phyloP scores from a whole-genome alignment of 2,113 vertebrate genomes.

The Nibea coibor region DNA sequence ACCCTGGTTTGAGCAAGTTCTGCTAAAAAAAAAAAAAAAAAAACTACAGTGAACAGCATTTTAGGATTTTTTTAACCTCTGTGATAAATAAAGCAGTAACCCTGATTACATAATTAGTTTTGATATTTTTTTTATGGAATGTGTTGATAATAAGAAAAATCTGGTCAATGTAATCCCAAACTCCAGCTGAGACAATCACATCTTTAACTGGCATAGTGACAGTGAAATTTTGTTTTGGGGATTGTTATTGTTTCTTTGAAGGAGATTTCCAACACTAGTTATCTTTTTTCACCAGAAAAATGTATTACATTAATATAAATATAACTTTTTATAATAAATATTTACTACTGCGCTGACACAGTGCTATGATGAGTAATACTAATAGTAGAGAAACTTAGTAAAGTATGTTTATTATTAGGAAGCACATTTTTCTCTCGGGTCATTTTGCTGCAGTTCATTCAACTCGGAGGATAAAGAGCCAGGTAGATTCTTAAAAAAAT shows the following conservation, averaged over 20 bases:
- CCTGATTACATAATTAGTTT: neutral
- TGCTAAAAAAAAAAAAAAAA: neutral
- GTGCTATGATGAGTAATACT: neutral
- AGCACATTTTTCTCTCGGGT: neutral
- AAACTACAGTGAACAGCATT: neutral
- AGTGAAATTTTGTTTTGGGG: neutral
- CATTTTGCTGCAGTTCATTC: constrained; percentile 8
- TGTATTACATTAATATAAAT: neutral
- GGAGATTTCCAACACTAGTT: too few relatives aligned
- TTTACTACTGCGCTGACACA: neutral
- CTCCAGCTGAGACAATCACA: neutral
- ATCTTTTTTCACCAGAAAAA: neutral
- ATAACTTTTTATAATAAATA: neutral
- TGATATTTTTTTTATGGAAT: neutral
- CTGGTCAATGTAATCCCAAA: too few relatives aligned
- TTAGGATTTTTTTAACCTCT: too few relatives aligned
- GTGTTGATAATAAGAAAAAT: neutral
- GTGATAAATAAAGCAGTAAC: too few relatives aligned
- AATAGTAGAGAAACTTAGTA: neutral
- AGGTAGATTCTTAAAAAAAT: neutral
- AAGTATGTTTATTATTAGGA: neutral
- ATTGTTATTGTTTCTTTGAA: too few relatives aligned
- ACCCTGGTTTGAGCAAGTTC: neutral
- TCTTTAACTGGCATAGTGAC: neutral
- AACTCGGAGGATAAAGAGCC: constrained; percentile 4